These are phyloP conservation scores for Zaprionus davidi DNA, from an alignment of 1,140 invertebrate genomes.

Conservation along the genomic window DNA sequence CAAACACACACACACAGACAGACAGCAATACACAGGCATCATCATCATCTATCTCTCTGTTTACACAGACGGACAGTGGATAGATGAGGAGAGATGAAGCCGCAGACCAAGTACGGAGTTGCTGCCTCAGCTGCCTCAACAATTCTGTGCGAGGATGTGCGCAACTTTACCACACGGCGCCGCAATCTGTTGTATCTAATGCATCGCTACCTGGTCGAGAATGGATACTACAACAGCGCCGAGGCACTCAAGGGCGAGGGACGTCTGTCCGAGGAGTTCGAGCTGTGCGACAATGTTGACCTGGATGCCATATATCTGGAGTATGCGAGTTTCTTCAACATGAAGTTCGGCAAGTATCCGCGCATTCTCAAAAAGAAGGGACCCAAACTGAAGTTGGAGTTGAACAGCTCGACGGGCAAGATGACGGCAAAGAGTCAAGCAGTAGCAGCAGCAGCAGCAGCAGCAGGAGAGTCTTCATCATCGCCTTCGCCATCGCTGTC, in stretches of 20 bases:
- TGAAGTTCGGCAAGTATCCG: slow-evolving; percentile 94
- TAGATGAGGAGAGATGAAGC: slow-evolving; percentile 42
- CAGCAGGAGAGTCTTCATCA: not conserved
- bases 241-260: slow-evolving; percentile 89
- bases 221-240: slow-evolving; percentile 88
- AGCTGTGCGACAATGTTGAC: slow-evolving; percentile 96
- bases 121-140: slow-evolving; percentile 55
- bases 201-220: slow-evolving; percentile 89
- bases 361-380: slow-evolving; percentile 88
- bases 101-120: slow-evolving; percentile 67
- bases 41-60: too few species aligned
- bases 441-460: not conserved
- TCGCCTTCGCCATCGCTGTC: not conserved
- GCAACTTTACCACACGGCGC: slow-evolving; percentile 85
- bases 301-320: slow-evolving; percentile 94
- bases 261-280: slow-evolving; percentile 88
- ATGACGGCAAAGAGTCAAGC: not conserved
- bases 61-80: not conserved
- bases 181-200: slow-evolving; percentile 92
- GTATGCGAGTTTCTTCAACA: slow-evolving; percentile 93
- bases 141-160: slow-evolving; percentile 67
- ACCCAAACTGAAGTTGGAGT: slow-evolving; percentile 69
- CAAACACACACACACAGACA: not conserved
- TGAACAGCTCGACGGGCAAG: slow-evolving; percentile 2
- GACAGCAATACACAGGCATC: not conserved